These are phyloP conservation scores for Varanus salvator DNA, from an alignment of 2,113 vertebrate genomes.

Conservation along the genomic window DNA sequence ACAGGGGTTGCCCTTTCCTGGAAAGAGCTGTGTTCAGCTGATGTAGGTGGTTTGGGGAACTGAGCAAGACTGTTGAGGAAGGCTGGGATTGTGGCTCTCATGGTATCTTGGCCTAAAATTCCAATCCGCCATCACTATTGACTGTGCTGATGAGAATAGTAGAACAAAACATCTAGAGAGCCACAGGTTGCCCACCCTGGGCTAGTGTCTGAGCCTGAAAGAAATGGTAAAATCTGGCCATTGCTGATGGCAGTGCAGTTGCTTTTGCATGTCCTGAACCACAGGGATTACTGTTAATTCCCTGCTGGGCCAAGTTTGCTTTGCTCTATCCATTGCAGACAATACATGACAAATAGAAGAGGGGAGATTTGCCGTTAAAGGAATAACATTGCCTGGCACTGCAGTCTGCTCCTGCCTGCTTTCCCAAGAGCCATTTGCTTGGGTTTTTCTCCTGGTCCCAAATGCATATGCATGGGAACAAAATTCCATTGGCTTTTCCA, in stretches of 20 bases:
- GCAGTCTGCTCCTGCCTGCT: too few relatives aligned
- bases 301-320: not conserved
- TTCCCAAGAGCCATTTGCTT: not conserved
- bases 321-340: not conserved
- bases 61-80: not conserved
- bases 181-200: not conserved
- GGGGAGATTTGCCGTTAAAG: not conserved
- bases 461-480: not conserved
- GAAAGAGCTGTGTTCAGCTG: not conserved
- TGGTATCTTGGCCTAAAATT: too few relatives aligned
- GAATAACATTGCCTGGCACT: not conserved
- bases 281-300: not conserved
- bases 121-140: too few relatives aligned
- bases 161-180: too few relatives aligned
- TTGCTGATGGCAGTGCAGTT: not conserved
- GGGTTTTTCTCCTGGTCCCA: not conserved
- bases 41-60: not conserved
- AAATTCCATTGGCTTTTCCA: not conserved
- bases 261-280: not conserved
- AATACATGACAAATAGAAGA: not conserved
- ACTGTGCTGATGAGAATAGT: too few relatives aligned
- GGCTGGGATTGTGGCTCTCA: too few relatives aligned
- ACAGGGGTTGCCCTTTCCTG: not conserved
- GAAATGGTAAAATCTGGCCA: not conserved
- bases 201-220: not conserved